A percentile compares a stretch with the other conserved stretches of the same genome.
Conservation (phyloP, 2,113 vertebrate species). For the Chloropsis hardwickii region DNA sequence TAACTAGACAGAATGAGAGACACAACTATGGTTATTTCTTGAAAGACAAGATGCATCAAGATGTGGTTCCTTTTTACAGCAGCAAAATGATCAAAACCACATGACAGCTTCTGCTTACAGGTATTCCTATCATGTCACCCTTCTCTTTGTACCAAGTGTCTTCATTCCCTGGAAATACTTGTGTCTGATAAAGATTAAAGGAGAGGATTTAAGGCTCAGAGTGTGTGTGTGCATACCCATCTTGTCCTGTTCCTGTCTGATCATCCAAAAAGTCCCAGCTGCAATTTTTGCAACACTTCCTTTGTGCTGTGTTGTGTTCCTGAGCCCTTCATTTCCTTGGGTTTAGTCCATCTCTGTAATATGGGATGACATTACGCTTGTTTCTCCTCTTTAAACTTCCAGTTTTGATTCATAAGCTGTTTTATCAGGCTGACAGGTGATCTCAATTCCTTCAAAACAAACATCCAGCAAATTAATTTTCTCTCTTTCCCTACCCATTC, state of each 20-base stretch:
- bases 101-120: constrained; percentile 39
- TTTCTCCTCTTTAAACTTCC: background rate
- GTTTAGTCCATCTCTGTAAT: background rate
- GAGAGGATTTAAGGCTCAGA: constrained; percentile 39
- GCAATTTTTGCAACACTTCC: background rate
- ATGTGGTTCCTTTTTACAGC: background rate
- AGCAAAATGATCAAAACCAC: constrained; percentile 51
- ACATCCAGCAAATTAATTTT: background rate
- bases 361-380: background rate
- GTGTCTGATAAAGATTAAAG: constrained; percentile 48
- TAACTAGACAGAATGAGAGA: constrained; percentile 33
- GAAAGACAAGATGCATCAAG: constrained; percentile 21
- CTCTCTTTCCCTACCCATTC: background rate
- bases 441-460: constrained; percentile 11
- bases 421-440: background rate
- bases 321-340: background rate
- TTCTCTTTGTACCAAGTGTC: constrained; percentile 2
- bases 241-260: constrained; percentile 17
- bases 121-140: constrained; percentile 17
- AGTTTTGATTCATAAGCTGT: background rate
- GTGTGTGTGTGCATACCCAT: background rate
- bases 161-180: constrained; percentile 17
- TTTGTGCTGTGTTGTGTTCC: background rate
- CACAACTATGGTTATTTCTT: background rate
- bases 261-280: background rate